phyloP scores from a whole-genome alignment of 2,888 invertebrate genomes.

The Tolmerus cingulatus region DNA sequence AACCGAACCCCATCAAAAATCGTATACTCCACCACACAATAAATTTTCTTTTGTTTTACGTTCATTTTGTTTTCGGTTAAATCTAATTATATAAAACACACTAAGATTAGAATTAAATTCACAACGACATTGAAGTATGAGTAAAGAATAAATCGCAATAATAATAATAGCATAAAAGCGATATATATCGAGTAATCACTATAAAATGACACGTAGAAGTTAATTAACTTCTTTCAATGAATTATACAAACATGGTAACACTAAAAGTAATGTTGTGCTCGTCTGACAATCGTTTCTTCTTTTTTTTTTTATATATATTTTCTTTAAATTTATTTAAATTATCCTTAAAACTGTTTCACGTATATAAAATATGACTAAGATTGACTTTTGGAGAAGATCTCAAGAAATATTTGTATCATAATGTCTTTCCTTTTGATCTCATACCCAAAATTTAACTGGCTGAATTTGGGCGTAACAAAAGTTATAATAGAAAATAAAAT shows the following conservation, averaged over 20 bases:
- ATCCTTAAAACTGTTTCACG: background rate
- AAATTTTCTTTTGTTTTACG: background rate
- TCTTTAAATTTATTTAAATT: background rate
- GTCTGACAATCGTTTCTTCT: background rate
- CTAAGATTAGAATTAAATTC: constrained; percentile 30
- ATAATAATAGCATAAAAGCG: constrained; percentile 7
- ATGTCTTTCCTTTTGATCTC: background rate
- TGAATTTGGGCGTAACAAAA: background rate
- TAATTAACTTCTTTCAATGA: background rate
- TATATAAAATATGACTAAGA: constrained; percentile 32
- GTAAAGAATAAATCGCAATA: constrained; percentile 11
- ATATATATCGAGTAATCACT: constrained; percentile 31
- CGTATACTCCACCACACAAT: constrained; percentile 14
- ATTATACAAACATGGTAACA: constrained; percentile 33
- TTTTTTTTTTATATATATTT: background rate
- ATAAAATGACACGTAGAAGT: constrained; percentile 36
- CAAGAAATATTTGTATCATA: background rate
- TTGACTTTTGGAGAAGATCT: background rate
- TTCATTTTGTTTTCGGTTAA: background rate
- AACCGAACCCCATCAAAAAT: background rate
- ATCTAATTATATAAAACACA: constrained; percentile 22
- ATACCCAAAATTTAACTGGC: background rate
- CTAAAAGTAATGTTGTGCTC: constrained; percentile 37
- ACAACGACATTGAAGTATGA: constrained; percentile 38
- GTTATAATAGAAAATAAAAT: background rate